Conservation (phyloP, 1,140 invertebrate species). For the Ceratoteleas bidentatus region DNA sequence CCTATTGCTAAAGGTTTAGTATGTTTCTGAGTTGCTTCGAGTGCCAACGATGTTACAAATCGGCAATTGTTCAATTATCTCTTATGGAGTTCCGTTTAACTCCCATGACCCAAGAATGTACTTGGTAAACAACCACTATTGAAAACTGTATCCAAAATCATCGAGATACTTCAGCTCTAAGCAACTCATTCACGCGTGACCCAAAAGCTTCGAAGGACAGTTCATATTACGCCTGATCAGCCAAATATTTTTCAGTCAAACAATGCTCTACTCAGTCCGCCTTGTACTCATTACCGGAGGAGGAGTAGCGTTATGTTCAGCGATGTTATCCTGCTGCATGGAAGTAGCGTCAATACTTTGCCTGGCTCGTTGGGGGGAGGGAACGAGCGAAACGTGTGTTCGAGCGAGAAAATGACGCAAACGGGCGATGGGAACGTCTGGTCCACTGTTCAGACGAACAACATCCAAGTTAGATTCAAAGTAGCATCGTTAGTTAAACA, state of each 20-base stretch:
- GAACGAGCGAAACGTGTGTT: constrained; percentile 87
- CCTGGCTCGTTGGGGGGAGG: constrained; percentile 71
- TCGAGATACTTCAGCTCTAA: too few species aligned
- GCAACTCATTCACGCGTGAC: background rate
- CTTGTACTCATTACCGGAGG: constrained; percentile 82
- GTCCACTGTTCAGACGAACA: constrained; percentile 78
- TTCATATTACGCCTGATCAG: constrained; percentile 39
- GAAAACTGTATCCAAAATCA: too few species aligned
- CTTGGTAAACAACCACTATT: too few species aligned
- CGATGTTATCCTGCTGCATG: constrained; percentile 90
- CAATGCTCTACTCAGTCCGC: constrained; percentile 84
- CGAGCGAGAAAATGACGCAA: constrained; percentile 94
- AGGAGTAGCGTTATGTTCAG: constrained; percentile 94
- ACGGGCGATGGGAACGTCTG: constrained; percentile 88
- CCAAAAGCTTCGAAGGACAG: background rate
- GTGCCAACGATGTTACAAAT: too few species aligned
- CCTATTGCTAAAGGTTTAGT: too few species aligned
- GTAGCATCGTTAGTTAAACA: background rate
- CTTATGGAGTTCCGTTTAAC: too few species aligned
- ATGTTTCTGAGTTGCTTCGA: too few species aligned
- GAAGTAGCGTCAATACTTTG: constrained; percentile 78
- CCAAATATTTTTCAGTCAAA: constrained; percentile 71
- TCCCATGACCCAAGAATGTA: too few species aligned
- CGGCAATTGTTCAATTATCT: too few species aligned
- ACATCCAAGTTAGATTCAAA: constrained; percentile 69